phyloP scores from a whole-genome alignment of 2,797 vertebrate species.

The Xenentodon cancila region DNA sequence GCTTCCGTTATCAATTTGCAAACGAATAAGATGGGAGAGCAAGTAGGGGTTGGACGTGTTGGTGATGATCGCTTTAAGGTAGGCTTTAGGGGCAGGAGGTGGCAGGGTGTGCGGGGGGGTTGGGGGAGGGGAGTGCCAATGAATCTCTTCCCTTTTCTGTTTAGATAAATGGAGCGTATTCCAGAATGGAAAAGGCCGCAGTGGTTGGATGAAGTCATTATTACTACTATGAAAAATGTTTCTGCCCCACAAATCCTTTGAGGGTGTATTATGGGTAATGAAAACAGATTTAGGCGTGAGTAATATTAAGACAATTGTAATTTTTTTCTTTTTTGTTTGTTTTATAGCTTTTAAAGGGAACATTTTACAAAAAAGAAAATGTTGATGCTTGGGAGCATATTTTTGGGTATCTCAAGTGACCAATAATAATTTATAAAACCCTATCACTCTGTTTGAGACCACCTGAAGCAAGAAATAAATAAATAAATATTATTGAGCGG shows the following conservation, averaged over 20 bases:
- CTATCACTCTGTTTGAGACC: no score
- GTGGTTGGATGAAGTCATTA: conserved; percentile 48
- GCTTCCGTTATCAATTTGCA: conserved; percentile 81
- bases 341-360: neutral
- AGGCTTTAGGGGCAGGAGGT: conserved; percentile 45
- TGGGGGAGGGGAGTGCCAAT: no score
- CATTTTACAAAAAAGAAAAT: no score
- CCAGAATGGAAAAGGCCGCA: conserved; percentile 45
- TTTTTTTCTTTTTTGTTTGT: conserved; percentile 13
- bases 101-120: no score
- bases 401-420: no score
- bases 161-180: conserved; percentile 48
- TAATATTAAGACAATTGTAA: conserved; percentile 9
- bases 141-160: conserved; percentile 38
- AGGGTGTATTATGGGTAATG: conserved; percentile 16
- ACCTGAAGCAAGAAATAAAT: no score
- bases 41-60: conserved; percentile 6
- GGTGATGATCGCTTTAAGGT: conserved; percentile 31
- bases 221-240: conserved; percentile 53
- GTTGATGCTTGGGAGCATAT: no score
- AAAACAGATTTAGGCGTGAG: conserved; percentile 2
- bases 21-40: conserved; percentile 58
- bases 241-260: conserved; percentile 46
- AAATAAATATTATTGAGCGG: no score
- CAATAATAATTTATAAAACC: no score